phyloP scores from a whole-genome alignment of 2,888 invertebrate genomes.

The Oscheius sp. region DNA sequence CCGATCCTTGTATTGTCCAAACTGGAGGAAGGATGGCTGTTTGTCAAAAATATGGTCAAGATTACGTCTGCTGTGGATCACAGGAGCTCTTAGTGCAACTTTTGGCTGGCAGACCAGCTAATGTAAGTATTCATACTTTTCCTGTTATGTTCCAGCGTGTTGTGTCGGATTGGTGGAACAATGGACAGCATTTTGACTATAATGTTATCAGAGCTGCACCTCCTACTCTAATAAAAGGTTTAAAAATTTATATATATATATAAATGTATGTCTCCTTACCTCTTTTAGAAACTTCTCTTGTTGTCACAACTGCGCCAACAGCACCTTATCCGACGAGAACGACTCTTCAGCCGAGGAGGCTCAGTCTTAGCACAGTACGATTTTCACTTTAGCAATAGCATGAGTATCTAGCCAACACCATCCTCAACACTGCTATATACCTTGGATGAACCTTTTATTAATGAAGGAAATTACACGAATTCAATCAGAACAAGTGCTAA shows the following conservation, averaged over 20 bases:
- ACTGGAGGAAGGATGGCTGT: constrained; percentile 49
- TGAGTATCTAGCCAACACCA: neutral
- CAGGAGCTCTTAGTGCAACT: constrained; percentile 47
- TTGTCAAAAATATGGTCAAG: constrained; percentile 49
- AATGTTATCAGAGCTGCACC: constrained; percentile 14
- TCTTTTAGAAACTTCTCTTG: neutral
- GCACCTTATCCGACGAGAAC: constrained; percentile 1
- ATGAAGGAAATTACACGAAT: constrained; percentile 40
- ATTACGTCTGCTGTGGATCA: constrained; percentile 53
- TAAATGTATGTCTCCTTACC: neutral
- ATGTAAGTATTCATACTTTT: constrained; percentile 9
- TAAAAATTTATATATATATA: neutral
- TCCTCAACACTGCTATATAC: constrained; percentile 2
- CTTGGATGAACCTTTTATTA: constrained; percentile 13
- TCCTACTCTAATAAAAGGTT: constrained; percentile 1
- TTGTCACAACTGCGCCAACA: constrained; percentile 7
- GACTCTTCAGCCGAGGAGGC: constrained; percentile 4
- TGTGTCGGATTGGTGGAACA: constrained; percentile 23
- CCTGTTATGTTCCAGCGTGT: constrained; percentile 4
- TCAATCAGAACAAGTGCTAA: constrained; percentile 40
- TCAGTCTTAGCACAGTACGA: constrained; percentile 18
- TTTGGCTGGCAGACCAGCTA: constrained; percentile 38
- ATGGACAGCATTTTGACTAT: constrained; percentile 27
- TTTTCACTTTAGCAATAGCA: neutral
- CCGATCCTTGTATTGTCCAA: constrained; percentile 53